Conservation (phyloP, 2,888 invertebrate species). For the Nipponacmea schrenckii region DNA sequence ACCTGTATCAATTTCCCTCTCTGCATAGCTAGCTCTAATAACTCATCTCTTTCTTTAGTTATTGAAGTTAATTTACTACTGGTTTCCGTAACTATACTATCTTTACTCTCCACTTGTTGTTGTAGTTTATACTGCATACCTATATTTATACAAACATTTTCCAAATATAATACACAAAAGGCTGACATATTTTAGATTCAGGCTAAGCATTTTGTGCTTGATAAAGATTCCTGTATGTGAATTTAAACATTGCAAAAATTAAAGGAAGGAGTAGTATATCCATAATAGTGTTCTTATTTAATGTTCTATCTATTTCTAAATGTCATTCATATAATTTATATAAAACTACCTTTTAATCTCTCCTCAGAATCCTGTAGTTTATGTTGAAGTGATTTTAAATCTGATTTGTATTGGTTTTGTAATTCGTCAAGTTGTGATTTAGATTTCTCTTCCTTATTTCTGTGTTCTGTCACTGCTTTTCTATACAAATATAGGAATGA, state of each 20-base stretch:
- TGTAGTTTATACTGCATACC: constrained; percentile 54
- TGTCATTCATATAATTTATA: too few relatives aligned
- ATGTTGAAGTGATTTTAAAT: constrained; percentile 45
- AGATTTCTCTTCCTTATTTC: constrained; percentile 42
- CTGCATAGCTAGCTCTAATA: constrained; percentile 61
- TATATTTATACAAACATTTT: constrained; percentile 20
- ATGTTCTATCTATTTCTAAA: too few relatives aligned
- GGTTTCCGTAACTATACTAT: constrained; percentile 40
- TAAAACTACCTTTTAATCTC: constrained; percentile 55
- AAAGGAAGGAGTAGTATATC: too few relatives aligned
- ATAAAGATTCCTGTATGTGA: too few relatives aligned
- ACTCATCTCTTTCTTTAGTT: constrained; percentile 62
- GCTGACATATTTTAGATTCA: background rate
- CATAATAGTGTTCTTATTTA: too few relatives aligned
- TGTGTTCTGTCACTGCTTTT: constrained; percentile 44
- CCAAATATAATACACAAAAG: background rate
- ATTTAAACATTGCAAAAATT: too few relatives aligned
- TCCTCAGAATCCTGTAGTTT: constrained; percentile 55
- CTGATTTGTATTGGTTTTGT: constrained; percentile 44
- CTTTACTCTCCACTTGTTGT: constrained; percentile 42
- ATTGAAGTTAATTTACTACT: constrained; percentile 42
- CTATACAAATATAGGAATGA: constrained; percentile 31
- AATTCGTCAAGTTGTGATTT: constrained; percentile 39
- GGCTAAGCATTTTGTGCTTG: too few relatives aligned
- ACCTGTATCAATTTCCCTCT: constrained; percentile 65